Evolutionary conservation across 2,888 invertebrate species (phyloP).

Genomic region (Acrocyrtus sp.): DNA sequence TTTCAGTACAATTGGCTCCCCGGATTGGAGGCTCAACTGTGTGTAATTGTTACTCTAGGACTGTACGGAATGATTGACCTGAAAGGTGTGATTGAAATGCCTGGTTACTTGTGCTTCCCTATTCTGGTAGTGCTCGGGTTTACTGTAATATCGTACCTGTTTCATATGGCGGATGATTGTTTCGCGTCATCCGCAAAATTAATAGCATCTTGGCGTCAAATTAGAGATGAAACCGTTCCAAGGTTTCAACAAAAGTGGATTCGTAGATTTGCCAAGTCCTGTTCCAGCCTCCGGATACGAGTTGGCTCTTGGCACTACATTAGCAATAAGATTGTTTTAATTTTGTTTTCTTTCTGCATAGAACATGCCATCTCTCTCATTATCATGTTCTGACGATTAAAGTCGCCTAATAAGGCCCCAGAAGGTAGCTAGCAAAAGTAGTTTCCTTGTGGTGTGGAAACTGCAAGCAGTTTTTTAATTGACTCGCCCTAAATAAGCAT

Average conservation of each 20-base stretch:
- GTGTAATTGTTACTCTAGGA: slow-evolving; percentile 33
- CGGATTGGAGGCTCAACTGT: slow-evolving; percentile 41
- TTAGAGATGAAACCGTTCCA: slow-evolving; percentile 23
- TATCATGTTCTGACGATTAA: slow-evolving; percentile 38
- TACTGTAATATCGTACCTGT: slow-evolving; percentile 42
- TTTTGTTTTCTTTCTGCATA: slow-evolving; percentile 37
- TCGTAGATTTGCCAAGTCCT: slow-evolving; percentile 27
- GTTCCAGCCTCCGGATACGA: slow-evolving; percentile 13
- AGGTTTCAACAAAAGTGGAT: slow-evolving; percentile 40
- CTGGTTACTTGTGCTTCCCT: slow-evolving; percentile 45
- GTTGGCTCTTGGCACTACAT: slow-evolving; percentile 45
- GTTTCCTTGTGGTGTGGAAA: not conserved
- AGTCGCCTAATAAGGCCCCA: not conserved
- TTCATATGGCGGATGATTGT: slow-evolving; percentile 40
- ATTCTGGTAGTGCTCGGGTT: slow-evolving; percentile 29
- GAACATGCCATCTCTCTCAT: slow-evolving; percentile 44
- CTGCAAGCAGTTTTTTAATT: not conserved
- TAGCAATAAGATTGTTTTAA: slow-evolving; percentile 26
- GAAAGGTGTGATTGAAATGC: slow-evolving; percentile 37
- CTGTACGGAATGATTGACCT: slow-evolving; percentile 42
- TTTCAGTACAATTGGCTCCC: slow-evolving; percentile 47
- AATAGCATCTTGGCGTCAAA: slow-evolving; percentile 25
- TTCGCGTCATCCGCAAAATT: slow-evolving; percentile 26
- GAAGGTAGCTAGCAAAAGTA: not conserved
- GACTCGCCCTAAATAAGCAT: not conserved